Base-by-base conservation (phyloP, 2,113 vertebrate genomes). In the Phalacrocorax carbo region DNA sequence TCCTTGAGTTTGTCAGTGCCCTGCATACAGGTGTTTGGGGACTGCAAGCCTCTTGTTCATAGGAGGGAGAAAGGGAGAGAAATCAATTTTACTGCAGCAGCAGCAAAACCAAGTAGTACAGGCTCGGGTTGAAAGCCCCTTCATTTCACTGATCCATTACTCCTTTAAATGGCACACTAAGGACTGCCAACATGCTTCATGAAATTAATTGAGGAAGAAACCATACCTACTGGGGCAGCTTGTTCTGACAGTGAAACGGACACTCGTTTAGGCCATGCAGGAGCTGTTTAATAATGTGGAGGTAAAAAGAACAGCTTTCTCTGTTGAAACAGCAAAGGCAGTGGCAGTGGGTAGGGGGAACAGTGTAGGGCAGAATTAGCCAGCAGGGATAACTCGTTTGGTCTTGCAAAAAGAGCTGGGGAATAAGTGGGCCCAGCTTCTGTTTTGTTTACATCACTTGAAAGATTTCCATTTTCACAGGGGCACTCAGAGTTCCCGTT, bases 201-300 rank as follows among this genome's bases (percentile, higher is more conserved):
- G 79, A 86, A 93, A 88, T 94, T 87, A 93, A 70, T 85, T 51
- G 66, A 75, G 76, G 60, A 73, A 88, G 58, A 86, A 96, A 49
- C 51, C 29, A 29, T 30, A 55, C 32, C 8, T 29, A n/a, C 12
- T 1, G 2, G 40, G 80, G 46, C 65, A 92, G 44, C 55, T 90
- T 2, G 0, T 77, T 48, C 38, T 86, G 86, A 71, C 60, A 34
- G 55, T 44, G 69, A 65, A 75, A 48, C 8, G 16, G 76, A 38
- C 29, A 12, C 23, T 78, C 0, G 0, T 64, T 69, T 22, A 75
- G 65, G 72, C 21, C 69, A 40, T 9, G 52, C 16, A 79, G 72
- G 20, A 91, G 34, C 36, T 72, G 11, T 72, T 95, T 46, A 84
- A 57, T 55, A 91, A 65, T 1, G 1, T 5, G 2, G 40, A 90